Evolutionary conservation across 2,113 vertebrate genomes (phyloP).

Genomic region (Coregonus clupeaformis): DNA sequence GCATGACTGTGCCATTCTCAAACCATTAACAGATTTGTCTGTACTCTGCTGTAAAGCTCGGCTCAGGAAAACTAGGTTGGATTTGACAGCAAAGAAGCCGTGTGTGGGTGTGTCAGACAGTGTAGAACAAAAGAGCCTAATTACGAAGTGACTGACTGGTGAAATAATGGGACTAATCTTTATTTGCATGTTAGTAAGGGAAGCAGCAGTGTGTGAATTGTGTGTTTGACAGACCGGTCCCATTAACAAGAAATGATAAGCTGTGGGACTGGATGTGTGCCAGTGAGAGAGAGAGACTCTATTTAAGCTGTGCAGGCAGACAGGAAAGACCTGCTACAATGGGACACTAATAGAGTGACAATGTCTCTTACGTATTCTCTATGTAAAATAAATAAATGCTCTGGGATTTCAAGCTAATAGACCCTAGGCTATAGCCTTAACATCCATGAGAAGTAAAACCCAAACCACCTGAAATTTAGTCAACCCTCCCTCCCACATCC

Average conservation of each 20-base stretch:
- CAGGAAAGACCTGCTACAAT: slow-evolving; percentile 11
- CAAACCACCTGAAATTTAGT: slow-evolving; percentile 7
- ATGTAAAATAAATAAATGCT: slow-evolving; percentile 8
- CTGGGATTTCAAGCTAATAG: slow-evolving; percentile 25
- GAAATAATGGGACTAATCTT: background rate
- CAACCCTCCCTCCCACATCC: background rate
- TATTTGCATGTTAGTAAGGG: background rate
- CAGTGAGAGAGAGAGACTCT: background rate
- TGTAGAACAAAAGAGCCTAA: background rate
- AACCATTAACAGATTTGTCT: background rate
- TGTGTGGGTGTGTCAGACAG: too few species aligned
- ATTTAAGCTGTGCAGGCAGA: too few species aligned
- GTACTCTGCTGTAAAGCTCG: background rate
- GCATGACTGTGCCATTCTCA: slow-evolving; percentile 8
- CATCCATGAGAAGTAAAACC: background rate
- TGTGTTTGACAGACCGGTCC: slow-evolving; percentile 2
- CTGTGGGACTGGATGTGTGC: background rate
- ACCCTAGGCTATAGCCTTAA: background rate
- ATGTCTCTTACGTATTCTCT: background rate
- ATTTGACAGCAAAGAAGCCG: too few species aligned
- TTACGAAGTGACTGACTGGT: background rate
- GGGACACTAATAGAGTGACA: slow-evolving; percentile 19
- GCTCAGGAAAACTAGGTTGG: background rate
- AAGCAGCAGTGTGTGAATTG: background rate
- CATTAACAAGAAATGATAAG: background rate